Base-by-base conservation (phyloP, 1,140 invertebrate species). In the Macrosteles quadrilineatus region DNA sequence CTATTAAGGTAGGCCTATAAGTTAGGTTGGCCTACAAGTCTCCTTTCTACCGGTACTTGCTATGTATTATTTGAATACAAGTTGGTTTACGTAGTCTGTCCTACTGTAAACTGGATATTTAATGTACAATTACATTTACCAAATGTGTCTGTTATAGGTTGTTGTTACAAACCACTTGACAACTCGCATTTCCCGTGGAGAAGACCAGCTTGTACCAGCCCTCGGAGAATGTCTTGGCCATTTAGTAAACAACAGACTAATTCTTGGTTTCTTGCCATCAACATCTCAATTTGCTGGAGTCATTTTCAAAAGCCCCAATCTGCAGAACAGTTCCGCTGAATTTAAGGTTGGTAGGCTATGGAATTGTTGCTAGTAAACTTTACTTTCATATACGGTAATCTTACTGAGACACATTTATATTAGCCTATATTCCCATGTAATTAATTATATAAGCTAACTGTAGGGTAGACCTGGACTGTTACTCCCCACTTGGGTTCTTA, bases 101-200 rank as follows among this genome's bases (percentile, higher is more conserved):
- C 4, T 36, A 36, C 32, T 36, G n/a, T n/a, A n/a, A n/a, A n/a
- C n/a, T 14, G 14, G 32, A 6, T 14, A 4, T 36, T 36, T 36
- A 6, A 36, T 36, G 32, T 36, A 6, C 14, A 14, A 36, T 6
- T 6, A 6, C 14, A 36, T 36, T 14, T 6, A 36, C 14, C 32
- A 36, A 36, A n/a, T 40, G n/a, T 32, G 9, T 19, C n/a, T 32
- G 25, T n/a, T n/a, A n/a, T 23, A 69, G 67, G 67, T 69, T 36
- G 55, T 69, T 1, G 23, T 69, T 6, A 62, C 57, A 23, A 69
- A 69, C n/a, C 53, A 59, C n/a, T 21, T 69, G 50, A 69, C 67
- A n/a, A 69, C 67, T 0, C 30, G 50, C n/a, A 59, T 69, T 3
- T 19, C 36, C 0, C 30, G 32, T 11, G 32, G 57, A 21, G 67